Evolutionary conservation across 2,113 vertebrate species (phyloP).

Genomic region (Lophotis ruficrista): DNA sequence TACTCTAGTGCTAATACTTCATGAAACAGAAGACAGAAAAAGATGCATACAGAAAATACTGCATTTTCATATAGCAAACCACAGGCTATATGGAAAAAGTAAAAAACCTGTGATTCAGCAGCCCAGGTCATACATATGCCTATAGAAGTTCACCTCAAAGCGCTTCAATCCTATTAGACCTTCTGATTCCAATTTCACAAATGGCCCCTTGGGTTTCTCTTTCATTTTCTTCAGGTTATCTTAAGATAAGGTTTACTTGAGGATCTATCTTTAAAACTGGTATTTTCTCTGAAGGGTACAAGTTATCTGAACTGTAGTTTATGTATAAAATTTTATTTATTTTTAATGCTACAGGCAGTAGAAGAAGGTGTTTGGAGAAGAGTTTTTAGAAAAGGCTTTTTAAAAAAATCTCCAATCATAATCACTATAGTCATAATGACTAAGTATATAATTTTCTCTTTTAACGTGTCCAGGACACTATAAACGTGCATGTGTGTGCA

Average conservation of each 20-base stretch:
- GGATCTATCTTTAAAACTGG: background rate
- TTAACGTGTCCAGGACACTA: background rate
- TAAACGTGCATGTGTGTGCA: accelerated
- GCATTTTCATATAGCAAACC: background rate
- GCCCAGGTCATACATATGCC: background rate
- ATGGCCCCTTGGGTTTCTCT: background rate
- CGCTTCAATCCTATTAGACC: background rate
- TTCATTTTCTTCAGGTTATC: background rate
- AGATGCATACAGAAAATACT: accelerated
- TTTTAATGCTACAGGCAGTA: background rate
- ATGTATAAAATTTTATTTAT: background rate
- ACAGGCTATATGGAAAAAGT: background rate
- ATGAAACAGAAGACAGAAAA: background rate
- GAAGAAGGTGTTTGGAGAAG: background rate
- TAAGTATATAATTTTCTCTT: background rate
- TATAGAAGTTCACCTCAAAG: background rate
- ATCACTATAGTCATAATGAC: background rate
- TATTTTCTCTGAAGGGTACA: background rate
- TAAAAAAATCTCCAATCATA: background rate
- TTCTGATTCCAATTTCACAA: background rate
- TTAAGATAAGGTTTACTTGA: background rate
- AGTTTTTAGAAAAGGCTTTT: background rate
- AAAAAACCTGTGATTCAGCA: background rate
- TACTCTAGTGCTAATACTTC: background rate
- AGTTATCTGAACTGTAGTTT: background rate